Conservation (phyloP, 2,888 invertebrate genomes). For the Nasonovia ribisnigri region DNA sequence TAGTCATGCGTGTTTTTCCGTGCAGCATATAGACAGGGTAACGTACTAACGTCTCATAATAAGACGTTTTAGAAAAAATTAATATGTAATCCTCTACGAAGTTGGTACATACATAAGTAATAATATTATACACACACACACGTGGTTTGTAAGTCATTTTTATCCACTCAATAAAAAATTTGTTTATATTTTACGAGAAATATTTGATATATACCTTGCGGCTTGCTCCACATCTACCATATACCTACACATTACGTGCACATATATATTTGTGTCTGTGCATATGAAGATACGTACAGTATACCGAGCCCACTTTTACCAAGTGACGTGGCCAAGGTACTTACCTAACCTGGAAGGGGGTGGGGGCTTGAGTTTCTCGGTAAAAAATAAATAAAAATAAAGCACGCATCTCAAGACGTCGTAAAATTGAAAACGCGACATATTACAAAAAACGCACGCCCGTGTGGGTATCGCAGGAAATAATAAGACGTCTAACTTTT, state of each 20-base stretch:
- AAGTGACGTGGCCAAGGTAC: neutral
- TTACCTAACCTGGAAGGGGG: neutral
- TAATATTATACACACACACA: neutral
- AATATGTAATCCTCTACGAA: no score
- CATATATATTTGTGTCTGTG: neutral
- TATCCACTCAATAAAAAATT: neutral
- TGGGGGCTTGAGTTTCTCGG: neutral
- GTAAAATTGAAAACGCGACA: slow-evolving; percentile 22
- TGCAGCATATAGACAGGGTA: no score
- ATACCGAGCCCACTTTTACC: neutral
- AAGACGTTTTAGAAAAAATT: neutral
- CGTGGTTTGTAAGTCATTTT: neutral
- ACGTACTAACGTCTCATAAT: no score
- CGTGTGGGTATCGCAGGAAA: neutral
- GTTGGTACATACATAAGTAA: neutral
- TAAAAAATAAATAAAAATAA: neutral
- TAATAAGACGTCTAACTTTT: neutral
- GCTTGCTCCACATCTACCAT: neutral
- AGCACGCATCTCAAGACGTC: neutral
- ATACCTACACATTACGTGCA: neutral
- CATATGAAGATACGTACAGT: neutral
- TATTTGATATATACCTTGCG: neutral
- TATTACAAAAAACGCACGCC: neutral
- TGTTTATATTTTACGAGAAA: neutral
- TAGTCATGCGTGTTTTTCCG: no score